Evolutionary conservation across 2,113 vertebrate species (phyloP).

Genomic region (Chloropsis cyanopogon): DNA sequence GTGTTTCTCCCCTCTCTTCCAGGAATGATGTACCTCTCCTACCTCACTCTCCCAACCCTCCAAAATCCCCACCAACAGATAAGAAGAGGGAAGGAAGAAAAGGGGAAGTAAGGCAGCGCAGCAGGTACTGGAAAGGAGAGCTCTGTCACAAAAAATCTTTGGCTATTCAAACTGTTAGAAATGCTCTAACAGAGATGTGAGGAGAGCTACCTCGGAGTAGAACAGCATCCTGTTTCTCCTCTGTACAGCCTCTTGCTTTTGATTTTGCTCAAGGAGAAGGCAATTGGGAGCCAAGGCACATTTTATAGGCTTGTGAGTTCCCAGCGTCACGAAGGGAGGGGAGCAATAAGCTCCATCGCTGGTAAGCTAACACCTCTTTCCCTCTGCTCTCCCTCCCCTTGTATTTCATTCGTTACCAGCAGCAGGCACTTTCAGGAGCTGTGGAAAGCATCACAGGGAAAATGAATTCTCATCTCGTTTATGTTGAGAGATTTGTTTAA

Average conservation of each 20-base stretch:
- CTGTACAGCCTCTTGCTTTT: not conserved
- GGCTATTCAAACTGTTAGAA: not conserved
- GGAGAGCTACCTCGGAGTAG: not conserved
- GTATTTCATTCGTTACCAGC: conserved; percentile 14
- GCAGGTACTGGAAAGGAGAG: not conserved
- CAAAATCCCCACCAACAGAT: not conserved
- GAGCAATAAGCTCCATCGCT: not conserved
- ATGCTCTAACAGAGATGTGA: not conserved
- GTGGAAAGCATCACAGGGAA: not conserved
- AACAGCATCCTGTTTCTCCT: not conserved
- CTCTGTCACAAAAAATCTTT: not conserved
- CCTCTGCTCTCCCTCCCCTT: conserved; percentile 4
- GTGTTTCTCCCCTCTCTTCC: not conserved
- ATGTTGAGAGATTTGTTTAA: not conserved
- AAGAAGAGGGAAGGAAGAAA: not conserved
- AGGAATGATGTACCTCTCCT: not conserved
- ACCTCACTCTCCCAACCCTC: not conserved
- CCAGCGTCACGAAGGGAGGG: conserved; percentile 23
- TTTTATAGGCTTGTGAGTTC: conserved; percentile 48
- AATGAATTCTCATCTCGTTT: not conserved
- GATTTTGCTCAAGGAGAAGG: not conserved
- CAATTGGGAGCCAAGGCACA: not conserved
- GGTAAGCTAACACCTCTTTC: conserved; percentile 16
- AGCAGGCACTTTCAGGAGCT: conserved; percentile 19
- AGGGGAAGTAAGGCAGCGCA: not conserved